Evolutionary conservation across 2,888 invertebrate species (phyloP), one percentile per base, ranked within the genome.

Genomic region (Amiota minor): DNA sequence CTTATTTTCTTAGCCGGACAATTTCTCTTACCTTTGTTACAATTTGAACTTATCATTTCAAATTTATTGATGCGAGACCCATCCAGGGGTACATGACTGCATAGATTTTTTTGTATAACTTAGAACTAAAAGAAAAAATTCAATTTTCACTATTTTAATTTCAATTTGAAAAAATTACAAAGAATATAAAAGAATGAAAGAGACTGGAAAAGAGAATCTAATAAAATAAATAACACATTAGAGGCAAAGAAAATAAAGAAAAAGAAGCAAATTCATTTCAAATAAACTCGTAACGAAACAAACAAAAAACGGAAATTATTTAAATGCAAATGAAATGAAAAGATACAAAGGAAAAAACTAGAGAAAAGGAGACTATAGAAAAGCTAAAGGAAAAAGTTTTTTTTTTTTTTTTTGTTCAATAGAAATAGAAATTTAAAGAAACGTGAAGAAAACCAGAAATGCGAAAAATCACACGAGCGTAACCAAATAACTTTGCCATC

Each of bases 301-400:
- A 59, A 59, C 18, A 59, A 59, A 11, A 59, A 35, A 59, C 59
- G 11, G 18, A 47, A 65, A 65, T 16, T 65, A 65, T 65, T 65
- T 65, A 65, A 65, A 65, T 65, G 65, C 65, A 65, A 65, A 65
- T 65, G 65, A 65, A 49, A 47, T 65, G 12, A 47, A 65, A 59
- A 59, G 12, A 11, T 18, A 18, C 10, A 59, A 56, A 45, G 16
- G 49, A 47, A 35, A 35, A 65, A 65, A 45, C 18, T 14, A 62
- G 47, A 46, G 16, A 35, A 64, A 45, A 20, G n/a, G 62, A 20
- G 12, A 61, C 20, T 8, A 35, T 46, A 64, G 9, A 46, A 18
- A 8, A 65, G 14, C 20, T n/a, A 45, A 9, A 49, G 11, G 12
- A 65, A 45, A 47, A 47, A 49, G 12, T 49, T 2, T 20, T 11